Percentiles rank a stretch among this genome's conserved stretches.
These are phyloP conservation scores for Sminthurides bifidus DNA, from an alignment of 1,140 invertebrate species.

Conservation along the genomic window DNA sequence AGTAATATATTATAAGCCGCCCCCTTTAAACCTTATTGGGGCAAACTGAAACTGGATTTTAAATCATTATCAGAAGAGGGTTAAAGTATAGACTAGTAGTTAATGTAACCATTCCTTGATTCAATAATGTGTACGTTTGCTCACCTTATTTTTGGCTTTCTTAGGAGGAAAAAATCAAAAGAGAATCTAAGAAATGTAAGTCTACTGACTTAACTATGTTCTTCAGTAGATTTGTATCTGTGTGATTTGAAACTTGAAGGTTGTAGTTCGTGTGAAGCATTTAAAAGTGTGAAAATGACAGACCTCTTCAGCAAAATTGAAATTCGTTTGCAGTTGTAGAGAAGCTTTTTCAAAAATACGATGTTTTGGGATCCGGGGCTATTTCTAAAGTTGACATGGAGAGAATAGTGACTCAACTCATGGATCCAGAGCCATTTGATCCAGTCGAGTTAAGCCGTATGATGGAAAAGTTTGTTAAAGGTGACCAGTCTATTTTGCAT, in stretches of 20 bases:
- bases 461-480: conserved; percentile 5
- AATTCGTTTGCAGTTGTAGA: conserved; percentile 11
- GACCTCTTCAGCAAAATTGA: neutral
- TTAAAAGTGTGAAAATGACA: neutral
- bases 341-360: conserved; percentile 23
- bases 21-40: too few relatives aligned
- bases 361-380: conserved; percentile 3
- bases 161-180: conserved; percentile 22
- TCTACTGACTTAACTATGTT: neutral
- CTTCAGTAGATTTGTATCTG: neutral
- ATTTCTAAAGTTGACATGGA: conserved; percentile 10
- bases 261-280: neutral
- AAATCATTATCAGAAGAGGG: too few relatives aligned
- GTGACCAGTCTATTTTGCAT: neutral
- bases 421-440: conserved; percentile 1
- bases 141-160: too few relatives aligned
- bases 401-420: neutral
- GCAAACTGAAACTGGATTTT: too few relatives aligned
- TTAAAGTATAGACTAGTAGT: too few relatives aligned
- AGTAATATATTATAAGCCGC: too few relatives aligned
- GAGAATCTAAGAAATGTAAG: conserved; percentile 17
- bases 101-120: too few relatives aligned
- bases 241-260: neutral
- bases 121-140: too few relatives aligned
- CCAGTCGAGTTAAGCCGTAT: conserved; percentile 5